Base-by-base conservation (phyloP, 2,797 vertebrate genomes). In the Anabas testudineus region DNA sequence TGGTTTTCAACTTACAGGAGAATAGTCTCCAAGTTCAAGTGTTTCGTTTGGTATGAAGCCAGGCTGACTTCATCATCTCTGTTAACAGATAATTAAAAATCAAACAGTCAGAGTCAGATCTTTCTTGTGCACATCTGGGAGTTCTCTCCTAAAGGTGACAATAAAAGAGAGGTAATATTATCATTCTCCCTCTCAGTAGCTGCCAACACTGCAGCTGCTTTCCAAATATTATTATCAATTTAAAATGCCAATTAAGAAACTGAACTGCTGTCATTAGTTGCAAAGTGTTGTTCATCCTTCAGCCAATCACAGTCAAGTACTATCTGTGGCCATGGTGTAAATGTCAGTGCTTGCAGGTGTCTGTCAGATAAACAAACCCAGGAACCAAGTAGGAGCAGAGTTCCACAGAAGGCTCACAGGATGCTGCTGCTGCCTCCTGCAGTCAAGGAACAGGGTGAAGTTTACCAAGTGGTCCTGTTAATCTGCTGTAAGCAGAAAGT, bases 401-500 rank as follows among this genome's bases (percentile, higher is more conserved):
- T 41, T 51, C 48, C 47, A 57, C 66, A 74, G 52, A 73, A 45
- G 80, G 67, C 61, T 56, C 8, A 1, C 56, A 18, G 59, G 46
- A 53, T 53, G 67, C 56, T 24, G 45, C 68, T 32, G 49, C 45
- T 2, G 51, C 55, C 4, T 46, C 56, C 72, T 58, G 74, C 52
- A 62, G 64, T 24, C 30, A 1, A 65, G 24, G 21, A 41, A 1
- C 61, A 74, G 71, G 72, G 57, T 37, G 71, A 81, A 76, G 73
- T 80, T 56, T 69, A 73, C 81, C 78, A 72, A 89, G 80, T 71
- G 78, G 68, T 51, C 41, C 43, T 58, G 68, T 81, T 91, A 83
- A 91, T 90, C 86, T 74, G 71, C 43, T 72, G 87, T 92, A 89
- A 93, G 89, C 90, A 91, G 64, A 91, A 90, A 78, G 74, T 67